A percentile compares a stretch with the other conserved stretches of the same genome.
These are phyloP conservation scores for Catalaphyllia jardinei DNA, from an alignment of 64 coral and sea anemone species.

Conservation along the genomic window DNA sequence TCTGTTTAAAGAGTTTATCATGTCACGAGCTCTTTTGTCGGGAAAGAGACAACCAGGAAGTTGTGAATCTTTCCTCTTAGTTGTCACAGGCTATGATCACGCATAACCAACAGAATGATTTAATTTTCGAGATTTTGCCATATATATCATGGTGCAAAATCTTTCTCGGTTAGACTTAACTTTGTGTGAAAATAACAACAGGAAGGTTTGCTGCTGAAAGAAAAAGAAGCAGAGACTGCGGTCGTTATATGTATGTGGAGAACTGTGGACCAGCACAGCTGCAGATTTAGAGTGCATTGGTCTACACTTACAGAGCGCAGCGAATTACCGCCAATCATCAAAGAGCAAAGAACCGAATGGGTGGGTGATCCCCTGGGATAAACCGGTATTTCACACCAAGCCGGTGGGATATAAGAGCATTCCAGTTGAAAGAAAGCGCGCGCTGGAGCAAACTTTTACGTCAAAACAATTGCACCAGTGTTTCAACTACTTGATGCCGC, in stretches of 20 bases:
- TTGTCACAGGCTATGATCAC: neutral
- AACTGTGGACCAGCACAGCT: neutral
- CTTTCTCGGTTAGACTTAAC: neutral
- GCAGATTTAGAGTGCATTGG: too few relatives aligned
- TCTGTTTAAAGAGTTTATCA: neutral
- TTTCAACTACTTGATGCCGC: neutral
- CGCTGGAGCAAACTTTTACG: neutral
- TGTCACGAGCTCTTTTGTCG: neutral
- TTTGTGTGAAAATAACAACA: neutral
- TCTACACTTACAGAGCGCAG: too few relatives aligned
- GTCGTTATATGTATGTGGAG: neutral
- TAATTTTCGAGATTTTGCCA: neutral
- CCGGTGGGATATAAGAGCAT: neutral
- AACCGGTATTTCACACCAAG: neutral
- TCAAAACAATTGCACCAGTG: neutral
- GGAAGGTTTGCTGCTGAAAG: neutral
- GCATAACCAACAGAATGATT: neutral
- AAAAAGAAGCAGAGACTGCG: neutral
- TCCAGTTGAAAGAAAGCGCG: neutral
- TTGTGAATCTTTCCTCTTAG: neutral
- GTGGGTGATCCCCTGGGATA: neutral
- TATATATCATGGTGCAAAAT: neutral
- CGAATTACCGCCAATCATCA: too few relatives aligned
- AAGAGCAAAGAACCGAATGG: too few relatives aligned
- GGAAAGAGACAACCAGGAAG: neutral